Evolutionary conservation across 2,888 invertebrate genomes (phyloP).

Genomic region (Steromphala cineraria): DNA sequence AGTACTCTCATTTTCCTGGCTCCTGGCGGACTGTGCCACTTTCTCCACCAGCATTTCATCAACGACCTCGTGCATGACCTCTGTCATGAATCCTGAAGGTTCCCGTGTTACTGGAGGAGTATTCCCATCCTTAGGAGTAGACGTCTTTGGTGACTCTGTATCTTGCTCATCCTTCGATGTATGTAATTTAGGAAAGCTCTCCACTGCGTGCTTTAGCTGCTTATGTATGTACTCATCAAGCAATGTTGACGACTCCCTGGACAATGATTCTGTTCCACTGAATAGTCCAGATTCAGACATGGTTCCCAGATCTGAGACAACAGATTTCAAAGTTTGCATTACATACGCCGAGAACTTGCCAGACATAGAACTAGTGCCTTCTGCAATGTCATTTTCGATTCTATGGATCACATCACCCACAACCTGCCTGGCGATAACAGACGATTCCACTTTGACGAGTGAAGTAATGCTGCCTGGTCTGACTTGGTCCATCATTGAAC

Average conservation of each 20-base stretch:
- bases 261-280: background rate
- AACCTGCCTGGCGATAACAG: conserved; percentile 42
- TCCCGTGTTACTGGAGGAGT: conserved; percentile 39
- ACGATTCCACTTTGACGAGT: conserved; percentile 38
- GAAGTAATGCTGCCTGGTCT: conserved; percentile 25
- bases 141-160: background rate
- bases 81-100: conserved; percentile 20
- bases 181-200: background rate
- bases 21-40: conserved; percentile 26
- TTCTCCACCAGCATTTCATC: conserved; percentile 49
- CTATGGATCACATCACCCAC: conserved; percentile 37
- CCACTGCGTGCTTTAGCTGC: background rate
- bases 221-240: background rate
- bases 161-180: background rate
- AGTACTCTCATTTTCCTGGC: background rate
- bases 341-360: background rate
- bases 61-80: conserved; percentile 43
- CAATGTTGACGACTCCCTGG: background rate
- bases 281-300: no score
- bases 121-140: background rate
- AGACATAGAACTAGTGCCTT: background rate
- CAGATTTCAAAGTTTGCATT: background rate
- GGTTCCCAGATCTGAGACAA: background rate
- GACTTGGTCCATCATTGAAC: background rate
- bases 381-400: conserved; percentile 36